Percentiles rank a stretch among this genome's conserved stretches.
Evolutionary conservation across 2,888 invertebrate species (phyloP).

Genomic region (Melinopterus prodromus): DNA sequence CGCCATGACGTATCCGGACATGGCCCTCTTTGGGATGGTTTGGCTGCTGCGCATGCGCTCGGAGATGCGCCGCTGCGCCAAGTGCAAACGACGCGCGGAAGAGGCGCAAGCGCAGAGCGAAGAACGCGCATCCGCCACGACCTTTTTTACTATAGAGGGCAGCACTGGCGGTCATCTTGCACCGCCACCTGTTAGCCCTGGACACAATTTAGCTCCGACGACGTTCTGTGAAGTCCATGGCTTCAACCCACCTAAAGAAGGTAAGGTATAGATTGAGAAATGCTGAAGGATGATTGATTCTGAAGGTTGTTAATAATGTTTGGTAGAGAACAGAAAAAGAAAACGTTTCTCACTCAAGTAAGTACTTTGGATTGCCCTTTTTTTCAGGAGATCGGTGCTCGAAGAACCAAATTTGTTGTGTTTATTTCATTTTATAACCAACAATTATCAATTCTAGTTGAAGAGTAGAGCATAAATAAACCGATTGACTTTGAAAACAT

Average conservation of each 20-base stretch:
- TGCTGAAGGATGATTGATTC: not conserved
- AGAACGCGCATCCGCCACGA: slow-evolving; percentile 49
- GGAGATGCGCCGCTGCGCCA: slow-evolving; percentile 79
- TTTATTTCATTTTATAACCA: too few relatives aligned
- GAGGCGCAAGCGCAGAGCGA: slow-evolving; percentile 43
- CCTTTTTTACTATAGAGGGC: slow-evolving; percentile 64
- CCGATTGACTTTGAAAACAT: too few relatives aligned
- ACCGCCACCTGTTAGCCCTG: slow-evolving; percentile 52
- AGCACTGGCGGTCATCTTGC: slow-evolving; percentile 51
- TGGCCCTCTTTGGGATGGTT: slow-evolving; percentile 88
- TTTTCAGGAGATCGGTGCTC: too few relatives aligned
- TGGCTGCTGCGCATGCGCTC: slow-evolving; percentile 84
- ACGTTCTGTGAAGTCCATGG: slow-evolving; percentile 69
- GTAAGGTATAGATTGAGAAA: slow-evolving; percentile 51
- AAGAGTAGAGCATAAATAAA: too few relatives aligned
- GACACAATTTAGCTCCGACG: slow-evolving; percentile 56
- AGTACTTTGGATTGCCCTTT: too few relatives aligned
- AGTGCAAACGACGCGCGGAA: slow-evolving; percentile 64
- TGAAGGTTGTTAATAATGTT: not conserved
- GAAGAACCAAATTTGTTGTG: too few relatives aligned
- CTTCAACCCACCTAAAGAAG: slow-evolving; percentile 65
- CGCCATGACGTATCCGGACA: slow-evolving; percentile 61
- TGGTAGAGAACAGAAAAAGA: too few relatives aligned
- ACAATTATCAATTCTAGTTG: too few relatives aligned
- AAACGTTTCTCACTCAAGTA: too few relatives aligned